These are phyloP conservation scores for Dasyprocta punctata DNA, from an alignment of 2,113 vertebrate species.

Conservation along the genomic window DNA sequence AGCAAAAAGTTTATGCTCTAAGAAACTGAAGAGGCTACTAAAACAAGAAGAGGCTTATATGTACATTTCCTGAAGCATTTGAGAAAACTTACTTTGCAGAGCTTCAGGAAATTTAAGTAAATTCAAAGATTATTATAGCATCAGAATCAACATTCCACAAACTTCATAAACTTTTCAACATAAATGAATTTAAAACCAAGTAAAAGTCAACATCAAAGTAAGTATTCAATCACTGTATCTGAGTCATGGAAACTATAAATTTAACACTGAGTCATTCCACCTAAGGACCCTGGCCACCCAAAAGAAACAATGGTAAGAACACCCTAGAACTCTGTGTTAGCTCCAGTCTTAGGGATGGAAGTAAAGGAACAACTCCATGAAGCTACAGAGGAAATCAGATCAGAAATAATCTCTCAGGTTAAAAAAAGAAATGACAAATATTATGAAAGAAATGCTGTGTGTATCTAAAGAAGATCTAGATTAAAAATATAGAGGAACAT, in stretches of 20 bases:
- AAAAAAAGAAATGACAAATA: no score
- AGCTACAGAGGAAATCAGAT: no score
- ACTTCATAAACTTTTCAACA: constrained; percentile 3
- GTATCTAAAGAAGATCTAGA: no score
- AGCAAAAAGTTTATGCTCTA: not conserved
- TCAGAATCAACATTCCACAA: not conserved
- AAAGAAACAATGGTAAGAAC: not conserved
- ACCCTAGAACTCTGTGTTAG: not conserved
- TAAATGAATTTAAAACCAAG: constrained; percentile 33
- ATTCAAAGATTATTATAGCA: not conserved
- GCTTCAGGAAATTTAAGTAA: not conserved
- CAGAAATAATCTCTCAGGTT: no score
- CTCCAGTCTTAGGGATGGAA: not conserved
- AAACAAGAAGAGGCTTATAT: not conserved
- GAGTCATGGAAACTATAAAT: not conserved
- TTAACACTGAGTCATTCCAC: not conserved
- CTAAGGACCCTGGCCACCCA: not conserved
- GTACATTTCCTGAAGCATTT: not conserved
- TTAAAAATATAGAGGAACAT: no score
- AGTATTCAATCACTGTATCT: not conserved
- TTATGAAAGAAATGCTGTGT: no score
- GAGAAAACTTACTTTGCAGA: not conserved
- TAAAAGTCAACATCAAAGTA: constrained; percentile 18
- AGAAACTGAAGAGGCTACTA: constrained; percentile 20
- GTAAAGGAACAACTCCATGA: no score